Evolutionary conservation across 1,140 invertebrate species (phyloP), one percentile per base, ranked within the genome.

Genomic region (Bicyclus anynana): DNA sequence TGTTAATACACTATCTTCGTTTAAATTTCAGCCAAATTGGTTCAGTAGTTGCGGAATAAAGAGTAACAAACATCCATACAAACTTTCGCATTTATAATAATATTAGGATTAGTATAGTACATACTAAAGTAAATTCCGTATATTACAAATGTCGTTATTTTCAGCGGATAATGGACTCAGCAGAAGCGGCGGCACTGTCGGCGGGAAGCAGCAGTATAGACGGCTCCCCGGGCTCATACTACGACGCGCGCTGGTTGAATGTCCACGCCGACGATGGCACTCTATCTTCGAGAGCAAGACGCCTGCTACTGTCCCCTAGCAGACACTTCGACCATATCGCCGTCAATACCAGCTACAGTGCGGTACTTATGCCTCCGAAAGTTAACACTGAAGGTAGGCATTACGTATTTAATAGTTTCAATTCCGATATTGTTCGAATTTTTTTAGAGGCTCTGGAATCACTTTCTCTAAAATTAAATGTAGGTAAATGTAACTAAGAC

Each of bases 331-430:
- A 95, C 76, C 93, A 95, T 70, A 91, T 95, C 59, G 92, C 93
- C 29, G 95, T 98, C 47, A 98, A 98, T 86, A 91, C 94, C 51
- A 95, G 92, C 74, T 89, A 94, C 62, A 98, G 96, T 80, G 94
- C 96, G 17, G 94, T 99, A 61, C 93, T 99, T 64, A 93, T 98
- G 72, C 97, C 97, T 9, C 93, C 93, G 4, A 95, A 94, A 76
- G 93, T 97, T 18, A 95, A 93, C 72, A 94, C 95, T 67, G 91
- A 92, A 86, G 93, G 95, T 96, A 87, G 82, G 70, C 40, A 20
- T 20, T 27, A 18, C 23, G 9, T 51, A 20, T 17, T 1, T 21
- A 23, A 10, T 13, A 23, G 7, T 26, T 47, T 14, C n/a, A n/a
- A n/a, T n/a, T n/a, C n/a, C n/a, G n/a, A n/a, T n/a, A n/a, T n/a